phyloP scores from a whole-genome alignment of 1,140 invertebrate genomes.

The Eupristina koningsbergeri region DNA sequence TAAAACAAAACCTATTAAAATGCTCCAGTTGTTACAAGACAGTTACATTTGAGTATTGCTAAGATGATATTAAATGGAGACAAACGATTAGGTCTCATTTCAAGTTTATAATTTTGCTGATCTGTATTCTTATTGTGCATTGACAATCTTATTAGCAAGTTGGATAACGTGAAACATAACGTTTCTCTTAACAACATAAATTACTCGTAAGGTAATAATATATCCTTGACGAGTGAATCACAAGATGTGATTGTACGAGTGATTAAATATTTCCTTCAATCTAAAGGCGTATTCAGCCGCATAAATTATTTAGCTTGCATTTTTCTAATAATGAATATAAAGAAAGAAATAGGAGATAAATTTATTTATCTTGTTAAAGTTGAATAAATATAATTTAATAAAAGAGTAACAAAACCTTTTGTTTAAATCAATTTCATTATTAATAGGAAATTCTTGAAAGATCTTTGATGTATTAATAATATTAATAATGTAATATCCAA shows the following conservation, averaged over 20 bases:
- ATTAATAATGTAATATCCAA: no score
- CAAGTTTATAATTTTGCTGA: background rate
- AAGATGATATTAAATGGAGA: no score
- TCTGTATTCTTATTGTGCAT: background rate
- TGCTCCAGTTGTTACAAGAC: no score
- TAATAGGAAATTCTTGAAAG: no score
- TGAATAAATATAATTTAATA: no score
- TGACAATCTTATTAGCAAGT: background rate
- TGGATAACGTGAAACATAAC: background rate
- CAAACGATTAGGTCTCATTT: background rate
- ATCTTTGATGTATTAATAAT: no score
- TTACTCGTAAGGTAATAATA: background rate
- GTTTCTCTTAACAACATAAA: background rate
- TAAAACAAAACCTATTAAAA: no score
- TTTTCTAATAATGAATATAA: background rate
- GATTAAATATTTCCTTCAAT: background rate
- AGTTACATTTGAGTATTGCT: no score
- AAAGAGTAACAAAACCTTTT: no score
- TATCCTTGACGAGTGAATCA: background rate
- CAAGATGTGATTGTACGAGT: background rate
- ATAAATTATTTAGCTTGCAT: background rate
- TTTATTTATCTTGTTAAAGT: no score
- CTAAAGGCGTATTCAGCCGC: background rate
- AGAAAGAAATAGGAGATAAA: no score
- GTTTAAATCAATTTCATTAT: no score